A percentile compares a stretch with the other conserved stretches of the same genome.
phyloP scores from a whole-genome alignment of 2,888 invertebrate genomes.

The Athetis lepigone region DNA sequence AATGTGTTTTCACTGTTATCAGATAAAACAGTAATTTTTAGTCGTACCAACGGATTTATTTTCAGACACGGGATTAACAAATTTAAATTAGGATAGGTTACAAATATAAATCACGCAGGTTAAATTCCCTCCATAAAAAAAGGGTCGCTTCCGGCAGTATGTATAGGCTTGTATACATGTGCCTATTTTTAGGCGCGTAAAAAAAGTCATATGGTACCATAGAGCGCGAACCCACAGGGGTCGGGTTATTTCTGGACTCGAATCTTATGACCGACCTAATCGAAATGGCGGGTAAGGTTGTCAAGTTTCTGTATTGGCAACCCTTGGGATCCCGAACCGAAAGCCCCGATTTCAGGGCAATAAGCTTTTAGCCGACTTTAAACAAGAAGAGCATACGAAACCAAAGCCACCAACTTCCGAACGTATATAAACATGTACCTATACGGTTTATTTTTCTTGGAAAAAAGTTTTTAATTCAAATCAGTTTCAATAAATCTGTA shows the following conservation, averaged over 20 bases:
- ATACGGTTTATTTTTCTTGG: no score
- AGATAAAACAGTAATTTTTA: slow-evolving; percentile 41
- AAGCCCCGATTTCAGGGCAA: neutral
- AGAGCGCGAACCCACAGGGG: slow-evolving; percentile 2
- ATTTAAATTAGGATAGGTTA: slow-evolving; percentile 21
- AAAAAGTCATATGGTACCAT: slow-evolving; percentile 14
- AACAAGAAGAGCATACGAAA: no score
- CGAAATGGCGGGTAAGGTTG: slow-evolving; percentile 17
- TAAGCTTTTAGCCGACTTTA: no score
- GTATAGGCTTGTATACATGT: neutral
- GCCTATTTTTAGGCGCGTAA: neutral
- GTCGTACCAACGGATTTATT: slow-evolving; percentile 18
- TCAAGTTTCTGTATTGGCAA: slow-evolving; percentile 25
- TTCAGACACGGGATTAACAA: slow-evolving; percentile 23
- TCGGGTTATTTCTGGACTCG: slow-evolving; percentile 5
- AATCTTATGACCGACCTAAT: slow-evolving; percentile 30
- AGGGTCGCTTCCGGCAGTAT: slow-evolving; percentile 17
- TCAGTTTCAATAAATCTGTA: no score
- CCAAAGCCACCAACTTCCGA: no score
- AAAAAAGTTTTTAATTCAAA: no score
- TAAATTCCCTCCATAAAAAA: slow-evolving; percentile 18
- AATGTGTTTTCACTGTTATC: slow-evolving; percentile 51
- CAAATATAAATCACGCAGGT: slow-evolving; percentile 21
- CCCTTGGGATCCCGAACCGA: slow-evolving; percentile 23
- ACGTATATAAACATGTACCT: no score